Base-by-base conservation (phyloP, 2,113 vertebrate genomes). In the Alaudala cheleensis region DNA sequence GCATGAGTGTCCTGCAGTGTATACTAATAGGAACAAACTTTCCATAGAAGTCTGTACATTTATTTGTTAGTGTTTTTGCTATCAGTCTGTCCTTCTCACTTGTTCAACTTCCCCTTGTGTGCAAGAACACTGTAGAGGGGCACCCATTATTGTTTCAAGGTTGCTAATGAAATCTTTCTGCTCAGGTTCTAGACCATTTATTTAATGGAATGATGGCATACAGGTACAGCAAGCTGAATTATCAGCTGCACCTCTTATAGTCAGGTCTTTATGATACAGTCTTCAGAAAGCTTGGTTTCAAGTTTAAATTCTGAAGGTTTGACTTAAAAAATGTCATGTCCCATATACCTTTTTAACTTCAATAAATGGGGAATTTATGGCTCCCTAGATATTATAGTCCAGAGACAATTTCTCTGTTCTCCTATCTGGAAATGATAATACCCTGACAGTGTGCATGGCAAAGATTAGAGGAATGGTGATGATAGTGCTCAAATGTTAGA, bases 401-500 rank as follows among this genome's bases (percentile, higher is more conserved):
- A 70, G 74, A 80, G 58, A 53, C 25, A 92, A 89, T 79, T 74
- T 64, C 9, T 92, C 28, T 89, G 7, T 87, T 87, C 91, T 81
- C 6, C n/a, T 87, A 1, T 81, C 70, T 86, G 44, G 89, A 74
- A 92, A 66, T 19, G 34, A 7, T 73, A 83, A 73, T 77, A 86
- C 16, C 34, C 34, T 85, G 70, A 69, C 37, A 87, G 50, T 6
- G 3, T 84, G 74, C 24, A 88, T 50, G 25, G 34, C 72, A 84
- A 69, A 93, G 70, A 93, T 95, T 81, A 93, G 77, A 95, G 16
- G 54, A 74, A 90, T 60, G 8, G 4, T 90, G 62, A 85, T 90
- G 67, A 65, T 24, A 66, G 29, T 60, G 54, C 47, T 90, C 25
- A 83, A 87, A 53, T 78, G 25, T 87, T 78, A 31, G 83, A 49